Evolutionary conservation across 2,797 vertebrate species (phyloP).

Genomic region (Thamnophis elegans): DNA sequence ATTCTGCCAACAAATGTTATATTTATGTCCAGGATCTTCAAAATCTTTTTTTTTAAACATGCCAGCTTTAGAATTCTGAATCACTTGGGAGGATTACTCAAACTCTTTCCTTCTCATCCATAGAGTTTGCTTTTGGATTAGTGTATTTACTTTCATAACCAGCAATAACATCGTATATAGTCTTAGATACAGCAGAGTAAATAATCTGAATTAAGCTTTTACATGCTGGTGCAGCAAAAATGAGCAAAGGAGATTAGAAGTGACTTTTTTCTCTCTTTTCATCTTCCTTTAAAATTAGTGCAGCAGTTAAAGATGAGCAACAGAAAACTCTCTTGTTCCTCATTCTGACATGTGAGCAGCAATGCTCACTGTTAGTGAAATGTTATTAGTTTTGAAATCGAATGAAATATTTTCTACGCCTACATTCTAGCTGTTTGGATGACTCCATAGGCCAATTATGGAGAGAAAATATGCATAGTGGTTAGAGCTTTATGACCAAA

Average conservation of each 20-base stretch:
- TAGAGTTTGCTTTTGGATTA: neutral
- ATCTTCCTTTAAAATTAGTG: neutral
- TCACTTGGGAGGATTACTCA: neutral
- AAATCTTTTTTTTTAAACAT: fast-evolving
- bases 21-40: neutral
- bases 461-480: neutral
- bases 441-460: neutral
- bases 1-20: neutral
- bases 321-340: neutral
- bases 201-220: neutral
- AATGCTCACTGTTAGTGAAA: neutral
- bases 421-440: neutral
- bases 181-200: neutral
- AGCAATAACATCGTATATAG: neutral
- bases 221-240: neutral
- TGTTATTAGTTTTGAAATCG: neutral
- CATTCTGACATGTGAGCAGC: neutral
- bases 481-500: conserved; percentile 1
- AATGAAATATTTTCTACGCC: neutral
- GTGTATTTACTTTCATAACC: neutral
- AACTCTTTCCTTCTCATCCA: neutral
- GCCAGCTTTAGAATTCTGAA: neutral
- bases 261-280: neutral
- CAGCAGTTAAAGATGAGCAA: neutral
- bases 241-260: neutral